Percentiles rank a stretch among this genome's conserved stretches.
These are phyloP conservation scores for Nycteola revayana DNA, from an alignment of 2,888 invertebrate genomes.

Conservation along the genomic window DNA sequence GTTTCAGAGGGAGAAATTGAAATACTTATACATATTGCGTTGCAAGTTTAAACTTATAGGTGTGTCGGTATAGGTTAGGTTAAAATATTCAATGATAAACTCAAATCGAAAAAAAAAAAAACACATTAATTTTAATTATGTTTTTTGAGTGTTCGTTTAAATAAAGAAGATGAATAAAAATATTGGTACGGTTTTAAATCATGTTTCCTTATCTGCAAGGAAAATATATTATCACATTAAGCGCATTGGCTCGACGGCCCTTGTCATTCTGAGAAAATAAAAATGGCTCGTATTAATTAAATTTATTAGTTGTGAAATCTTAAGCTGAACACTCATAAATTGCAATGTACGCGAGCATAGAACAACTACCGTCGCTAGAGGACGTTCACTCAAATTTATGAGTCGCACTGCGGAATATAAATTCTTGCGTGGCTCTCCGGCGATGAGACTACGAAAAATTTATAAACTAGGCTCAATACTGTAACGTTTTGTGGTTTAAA, in stretches of 20 bases:
- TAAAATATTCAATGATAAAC: too few species aligned
- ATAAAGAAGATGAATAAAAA: too few species aligned
- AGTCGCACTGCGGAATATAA: slow-evolving; percentile 79
- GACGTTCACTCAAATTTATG: slow-evolving; percentile 76
- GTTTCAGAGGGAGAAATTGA: slow-evolving; percentile 38
- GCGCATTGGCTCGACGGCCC: too few species aligned
- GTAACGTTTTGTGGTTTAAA: slow-evolving; percentile 12
- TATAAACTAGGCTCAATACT: slow-evolving; percentile 47
- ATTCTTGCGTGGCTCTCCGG: slow-evolving; percentile 62
- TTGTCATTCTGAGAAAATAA: slow-evolving; percentile 23
- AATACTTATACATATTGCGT: slow-evolving; percentile 36
- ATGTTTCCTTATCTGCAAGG: too few species aligned
- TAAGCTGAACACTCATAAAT: slow-evolving; percentile 66
- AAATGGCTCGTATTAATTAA: slow-evolving; percentile 27
- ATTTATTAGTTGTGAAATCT: slow-evolving; percentile 60
- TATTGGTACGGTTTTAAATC: too few species aligned
- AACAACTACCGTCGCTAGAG: slow-evolving; percentile 63
- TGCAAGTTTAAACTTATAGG: slow-evolving; percentile 34
- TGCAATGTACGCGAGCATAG: slow-evolving; percentile 57
- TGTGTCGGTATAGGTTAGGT: too few species aligned
- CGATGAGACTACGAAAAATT: slow-evolving; percentile 61
- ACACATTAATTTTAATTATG: too few species aligned
- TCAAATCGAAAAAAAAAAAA: too few species aligned
- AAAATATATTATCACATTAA: too few species aligned
- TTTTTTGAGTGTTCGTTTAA: too few species aligned